Evolutionary conservation across 2,113 vertebrate species (phyloP).

Genomic region (Hypocryptadius cinnamomeus): DNA sequence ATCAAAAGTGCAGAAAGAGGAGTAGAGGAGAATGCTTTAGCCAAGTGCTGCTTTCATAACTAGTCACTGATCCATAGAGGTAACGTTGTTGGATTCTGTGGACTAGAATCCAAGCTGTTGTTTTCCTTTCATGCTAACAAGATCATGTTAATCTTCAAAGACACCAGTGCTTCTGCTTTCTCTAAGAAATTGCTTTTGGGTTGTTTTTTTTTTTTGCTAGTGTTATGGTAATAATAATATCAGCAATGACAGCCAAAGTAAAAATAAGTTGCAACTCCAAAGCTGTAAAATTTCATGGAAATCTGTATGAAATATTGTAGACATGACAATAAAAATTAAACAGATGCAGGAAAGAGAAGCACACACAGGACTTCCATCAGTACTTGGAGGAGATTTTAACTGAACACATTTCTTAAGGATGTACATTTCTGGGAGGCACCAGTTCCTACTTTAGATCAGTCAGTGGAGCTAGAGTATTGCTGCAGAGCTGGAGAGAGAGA

Average conservation of each 20-base stretch:
- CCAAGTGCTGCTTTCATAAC: not conserved
- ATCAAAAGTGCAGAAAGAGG: not conserved
- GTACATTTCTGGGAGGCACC: conserved; percentile 7
- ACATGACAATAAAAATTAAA: not conserved
- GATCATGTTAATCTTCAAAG: not conserved
- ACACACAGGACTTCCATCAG: not conserved
- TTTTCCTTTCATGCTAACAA: conserved; percentile 7
- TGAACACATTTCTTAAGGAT: conserved; percentile 3
- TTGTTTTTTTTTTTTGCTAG: not conserved
- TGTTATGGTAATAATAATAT: not conserved
- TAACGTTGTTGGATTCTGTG: not conserved
- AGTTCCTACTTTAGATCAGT: conserved; percentile 60
- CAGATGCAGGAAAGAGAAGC: not conserved
- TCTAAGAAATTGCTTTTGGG: not conserved
- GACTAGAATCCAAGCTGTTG: not conserved
- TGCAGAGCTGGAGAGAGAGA: not conserved
- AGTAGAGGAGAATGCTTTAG: not conserved
- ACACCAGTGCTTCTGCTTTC: not conserved
- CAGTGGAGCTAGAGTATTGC: conserved; percentile 59
- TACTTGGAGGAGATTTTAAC: not conserved
- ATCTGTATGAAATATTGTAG: not conserved
- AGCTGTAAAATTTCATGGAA: not conserved
- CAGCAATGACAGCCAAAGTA: not conserved
- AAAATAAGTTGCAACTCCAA: not conserved
- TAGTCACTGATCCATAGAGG: not conserved